phyloP scores from a whole-genome alignment of 2,113 vertebrate genomes.

The Marmota flaviventris region DNA sequence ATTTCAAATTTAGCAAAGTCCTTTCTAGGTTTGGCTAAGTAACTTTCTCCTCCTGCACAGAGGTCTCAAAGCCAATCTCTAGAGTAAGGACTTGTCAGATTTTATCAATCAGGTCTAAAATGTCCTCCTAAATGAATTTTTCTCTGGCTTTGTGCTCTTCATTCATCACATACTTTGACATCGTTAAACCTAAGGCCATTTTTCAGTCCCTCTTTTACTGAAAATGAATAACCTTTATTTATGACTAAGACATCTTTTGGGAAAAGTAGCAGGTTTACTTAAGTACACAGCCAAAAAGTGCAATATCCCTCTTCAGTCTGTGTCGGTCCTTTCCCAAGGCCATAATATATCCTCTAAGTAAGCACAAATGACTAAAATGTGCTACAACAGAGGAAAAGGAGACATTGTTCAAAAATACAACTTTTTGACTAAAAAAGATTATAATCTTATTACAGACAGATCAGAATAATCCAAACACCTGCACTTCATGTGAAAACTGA shows the following conservation, averaged over 20 bases:
- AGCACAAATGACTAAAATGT: conserved; percentile 18
- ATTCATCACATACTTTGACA: conserved; percentile 42
- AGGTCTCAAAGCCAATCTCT: conserved; percentile 38
- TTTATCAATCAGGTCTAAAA: conserved; percentile 55
- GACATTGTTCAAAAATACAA: conserved; percentile 32
- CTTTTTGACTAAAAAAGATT: conserved; percentile 22
- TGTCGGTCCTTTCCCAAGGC: conserved; percentile 32
- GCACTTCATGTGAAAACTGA: conserved; percentile 4
- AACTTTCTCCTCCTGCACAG: conserved; percentile 47
- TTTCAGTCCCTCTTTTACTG: conserved; percentile 27
- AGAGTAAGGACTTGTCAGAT: conserved; percentile 22
- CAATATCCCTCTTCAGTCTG: not conserved
- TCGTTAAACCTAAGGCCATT: conserved; percentile 37
- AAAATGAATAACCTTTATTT: conserved; percentile 72
- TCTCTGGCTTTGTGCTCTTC: conserved; percentile 35
- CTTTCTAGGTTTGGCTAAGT: conserved; percentile 40
- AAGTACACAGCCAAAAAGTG: conserved; percentile 16
- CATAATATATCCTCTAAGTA: conserved; percentile 47
- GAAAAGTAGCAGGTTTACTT: conserved; percentile 29
- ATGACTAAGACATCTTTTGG: conserved; percentile 39
- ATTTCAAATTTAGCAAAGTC: conserved; percentile 54
- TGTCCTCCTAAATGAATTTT: conserved; percentile 58
- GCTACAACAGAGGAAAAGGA: not conserved
- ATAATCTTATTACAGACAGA: conserved; percentile 14
- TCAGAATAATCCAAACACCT: conserved; percentile 32